These are phyloP conservation scores for Romanogobio albipinnatus DNA, from an alignment of 2,113 vertebrate species.

Conservation along the genomic window DNA sequence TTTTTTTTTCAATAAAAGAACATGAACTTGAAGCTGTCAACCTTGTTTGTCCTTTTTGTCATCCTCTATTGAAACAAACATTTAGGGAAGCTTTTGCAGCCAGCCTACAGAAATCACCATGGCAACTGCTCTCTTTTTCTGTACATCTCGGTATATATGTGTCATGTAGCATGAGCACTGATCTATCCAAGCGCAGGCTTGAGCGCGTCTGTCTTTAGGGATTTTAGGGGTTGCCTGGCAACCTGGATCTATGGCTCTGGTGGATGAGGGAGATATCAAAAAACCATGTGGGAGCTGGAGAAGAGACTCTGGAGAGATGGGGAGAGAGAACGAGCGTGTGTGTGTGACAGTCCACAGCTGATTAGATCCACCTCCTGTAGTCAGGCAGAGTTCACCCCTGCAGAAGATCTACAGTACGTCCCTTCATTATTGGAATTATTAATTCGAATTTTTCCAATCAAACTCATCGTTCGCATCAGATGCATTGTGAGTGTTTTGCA, in stretches of 20 bases:
- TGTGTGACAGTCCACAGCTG: slow-evolving; percentile 25
- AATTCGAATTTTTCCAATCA: background rate
- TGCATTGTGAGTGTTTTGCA: background rate
- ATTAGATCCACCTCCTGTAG: slow-evolving; percentile 29
- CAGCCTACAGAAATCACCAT: slow-evolving; percentile 44
- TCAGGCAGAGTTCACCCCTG: slow-evolving; percentile 3
- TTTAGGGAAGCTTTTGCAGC: slow-evolving; percentile 18
- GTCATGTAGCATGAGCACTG: slow-evolving; percentile 14
- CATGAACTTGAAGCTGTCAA: slow-evolving; percentile 67
- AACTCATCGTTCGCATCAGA: background rate
- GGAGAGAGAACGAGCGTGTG: background rate
- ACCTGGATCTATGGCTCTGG: slow-evolving; percentile 39
- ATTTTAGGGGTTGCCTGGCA: slow-evolving; percentile 55
- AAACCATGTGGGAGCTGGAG: slow-evolving; percentile 50
- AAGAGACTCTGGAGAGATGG: slow-evolving; percentile 50
- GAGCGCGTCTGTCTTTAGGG: slow-evolving; percentile 17
- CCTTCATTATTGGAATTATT: background rate
- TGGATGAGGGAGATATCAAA: slow-evolving; percentile 46
- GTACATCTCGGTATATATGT: slow-evolving; percentile 1
- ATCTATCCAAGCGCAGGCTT: slow-evolving; percentile 14
- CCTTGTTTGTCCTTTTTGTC: slow-evolving; percentile 6
- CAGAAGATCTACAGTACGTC: background rate
- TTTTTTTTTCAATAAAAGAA: slow-evolving; percentile 93
- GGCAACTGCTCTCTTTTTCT: slow-evolving; percentile 42
- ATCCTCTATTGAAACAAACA: background rate